phyloP scores from a whole-genome alignment of 1,140 invertebrate species.

The Nomia melanderi region DNA sequence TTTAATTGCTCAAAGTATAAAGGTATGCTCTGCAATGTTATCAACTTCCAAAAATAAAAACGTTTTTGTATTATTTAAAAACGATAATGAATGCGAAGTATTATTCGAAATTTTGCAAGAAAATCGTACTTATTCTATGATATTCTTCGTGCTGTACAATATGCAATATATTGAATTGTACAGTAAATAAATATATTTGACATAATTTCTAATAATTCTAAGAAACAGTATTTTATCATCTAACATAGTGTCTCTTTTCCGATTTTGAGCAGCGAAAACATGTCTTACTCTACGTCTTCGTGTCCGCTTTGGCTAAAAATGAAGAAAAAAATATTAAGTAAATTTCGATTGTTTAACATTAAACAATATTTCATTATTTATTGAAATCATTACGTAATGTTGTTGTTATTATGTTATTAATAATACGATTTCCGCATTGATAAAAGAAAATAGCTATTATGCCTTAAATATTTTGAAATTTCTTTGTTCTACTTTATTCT shows the following conservation, averaged over 20 bases:
- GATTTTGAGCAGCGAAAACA: conserved; percentile 52
- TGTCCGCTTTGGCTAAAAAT: conserved; percentile 77
- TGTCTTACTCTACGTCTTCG: conserved; percentile 76
- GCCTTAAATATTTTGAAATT: no score
- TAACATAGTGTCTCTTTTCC: conserved; percentile 51
- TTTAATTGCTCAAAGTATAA: no score
- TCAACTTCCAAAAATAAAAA: no score
- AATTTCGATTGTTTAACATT: no score
- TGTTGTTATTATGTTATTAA: not conserved
- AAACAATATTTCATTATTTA: conserved; percentile 11
- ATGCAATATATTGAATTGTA: no score
- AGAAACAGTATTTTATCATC: not conserved
- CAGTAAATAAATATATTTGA: not conserved
- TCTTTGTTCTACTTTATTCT: no score
- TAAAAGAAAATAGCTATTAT: no score
- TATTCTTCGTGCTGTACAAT: no score
- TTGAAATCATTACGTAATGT: not conserved
- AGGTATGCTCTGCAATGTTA: no score
- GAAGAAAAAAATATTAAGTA: conserved; percentile 62
- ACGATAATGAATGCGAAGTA: not conserved
- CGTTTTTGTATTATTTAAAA: not conserved
- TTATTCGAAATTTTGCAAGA: not conserved
- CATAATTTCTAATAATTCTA: not conserved
- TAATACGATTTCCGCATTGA: no score
- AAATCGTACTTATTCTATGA: not conserved